Evolutionary conservation across 2,888 invertebrate genomes (phyloP), one percentile per base, ranked within the genome.

Genomic region (Troides aeacus): DNA sequence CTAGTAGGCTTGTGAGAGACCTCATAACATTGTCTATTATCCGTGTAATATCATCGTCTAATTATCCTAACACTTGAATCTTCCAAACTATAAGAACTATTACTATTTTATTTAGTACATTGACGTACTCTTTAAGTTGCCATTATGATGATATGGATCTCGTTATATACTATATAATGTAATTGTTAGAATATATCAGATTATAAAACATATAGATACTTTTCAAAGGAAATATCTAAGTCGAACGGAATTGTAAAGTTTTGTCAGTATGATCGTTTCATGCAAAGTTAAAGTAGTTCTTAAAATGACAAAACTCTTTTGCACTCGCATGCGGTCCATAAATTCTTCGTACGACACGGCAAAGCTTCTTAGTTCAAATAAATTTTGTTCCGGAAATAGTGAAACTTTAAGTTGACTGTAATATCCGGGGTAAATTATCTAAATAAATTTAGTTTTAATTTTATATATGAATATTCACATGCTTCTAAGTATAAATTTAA

Each of bases 331-430:
- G 23, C 10, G n/a, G 39, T 30, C 42, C 36, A 68, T 46, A 68
- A 62, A 68, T 62, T 68, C 58, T 58, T 57, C 30, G 18, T 53
- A 61, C 24, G 56, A 61, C 66, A 66, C 30, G 12, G 24, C 24
- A 39, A 66, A 67, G 62, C 66, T 62, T 42, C 66, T 67, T 67
- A 67, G 66, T 67, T 62, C 18, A 42, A 67, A 67, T 67, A 62
- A 24, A 67, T 62, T 62, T 62, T 21, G 56, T 62, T 67, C 36
- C 30, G 30, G 23, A 61, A 66, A 50, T 60, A 39, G n/a, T 21
- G 21, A 7, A 21, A 21, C 56, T 56, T 56, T 56, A 56, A 56
- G 21, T n/a, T n/a, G 46, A 46, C 46, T 46, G 46, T 15, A 21
- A 56, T 21, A 56, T 56, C 8, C n/a, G 7, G n/a, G 7, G 56